Percentiles rank a stretch among this genome's conserved stretches.
Conservation (phyloP, 2,797 vertebrate species). For the Platyrinchus mystaceus region DNA sequence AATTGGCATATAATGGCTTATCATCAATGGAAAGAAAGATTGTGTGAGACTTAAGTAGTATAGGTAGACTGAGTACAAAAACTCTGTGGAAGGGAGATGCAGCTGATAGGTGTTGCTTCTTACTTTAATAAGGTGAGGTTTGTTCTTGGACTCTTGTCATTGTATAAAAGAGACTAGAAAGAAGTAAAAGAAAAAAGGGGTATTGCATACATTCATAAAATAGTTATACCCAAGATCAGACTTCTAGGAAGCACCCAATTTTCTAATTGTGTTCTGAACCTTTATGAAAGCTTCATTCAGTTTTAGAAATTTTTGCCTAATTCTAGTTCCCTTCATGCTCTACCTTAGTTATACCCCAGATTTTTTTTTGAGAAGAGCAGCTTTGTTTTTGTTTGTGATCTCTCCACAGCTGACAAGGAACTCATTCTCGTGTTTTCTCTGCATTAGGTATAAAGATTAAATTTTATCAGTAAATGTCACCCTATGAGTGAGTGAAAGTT, state of each 20-base stretch:
- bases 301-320: not conserved
- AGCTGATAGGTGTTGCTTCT: not conserved
- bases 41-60: not conserved
- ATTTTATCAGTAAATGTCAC: not conserved
- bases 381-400: not conserved
- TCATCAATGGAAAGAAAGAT: not conserved
- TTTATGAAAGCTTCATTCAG: not conserved
- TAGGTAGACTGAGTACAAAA: not conserved
- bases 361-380: not conserved
- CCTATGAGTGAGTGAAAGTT: not conserved
- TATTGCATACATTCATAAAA: not conserved
- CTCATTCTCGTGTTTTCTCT: not conserved
- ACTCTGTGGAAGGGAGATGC: not conserved
- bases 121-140: not conserved
- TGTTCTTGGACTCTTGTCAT: not conserved
- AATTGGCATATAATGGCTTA: not conserved
- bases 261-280: not conserved
- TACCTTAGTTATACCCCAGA: not conserved
- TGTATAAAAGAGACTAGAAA: not conserved
- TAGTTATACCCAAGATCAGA: not conserved
- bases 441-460: not conserved
- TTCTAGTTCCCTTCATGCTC: not conserved
- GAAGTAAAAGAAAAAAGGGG: not conserved
- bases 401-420: not conserved
- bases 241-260: not conserved